Base-by-base conservation (phyloP, 2,113 vertebrate genomes). In the Gnathonemus echidnorhynchus region DNA sequence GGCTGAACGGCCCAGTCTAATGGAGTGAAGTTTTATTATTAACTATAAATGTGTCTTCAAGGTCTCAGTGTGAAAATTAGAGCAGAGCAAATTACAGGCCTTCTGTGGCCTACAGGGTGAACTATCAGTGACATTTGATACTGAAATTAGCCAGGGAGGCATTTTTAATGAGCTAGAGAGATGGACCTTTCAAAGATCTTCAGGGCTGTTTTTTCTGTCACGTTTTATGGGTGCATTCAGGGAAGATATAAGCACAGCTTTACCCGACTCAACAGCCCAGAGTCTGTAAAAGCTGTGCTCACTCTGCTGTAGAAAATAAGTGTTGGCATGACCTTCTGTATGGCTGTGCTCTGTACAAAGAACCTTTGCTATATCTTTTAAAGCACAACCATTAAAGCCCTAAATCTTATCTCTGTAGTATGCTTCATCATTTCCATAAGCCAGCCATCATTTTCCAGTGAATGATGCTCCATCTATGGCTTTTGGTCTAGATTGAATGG, bases 61-160 rank as follows among this genome's bases (percentile, higher is more conserved):
- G 92, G 93, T 90, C 90, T 94, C 92, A 50, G 88, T 92, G 93
- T 93, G 91, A 92, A 95, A 94, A 95, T 95, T 93, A 94, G 93
- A 91, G 91, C 90, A 91, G 91, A 94, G 94, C 92, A 90, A 94
- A 95, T 94, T 91, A 90, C 89, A 87, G 91, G 91, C 92, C 93
- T 94, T 93, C 92, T 93, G 92, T 74, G 90, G 91, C 85, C 89
- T 91, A 19, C 11, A 50, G 48, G 70, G 66, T 66, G 87, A 90
- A 90, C 93, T 93, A 93, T 89, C 87, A 90, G 90, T 95, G 93
- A 95, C 93, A 95, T 95, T 95, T 95, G 93, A 95, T 94, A 93
- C 93, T 93, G 93, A 94, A 95, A 95, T 95, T 94, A 95, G 91
- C 93, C 91, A 70, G 92, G 90, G 92, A 94, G 91, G 92, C 93